phyloP scores from a whole-genome alignment of 2,888 invertebrate species.

The Melanargia galathea region DNA sequence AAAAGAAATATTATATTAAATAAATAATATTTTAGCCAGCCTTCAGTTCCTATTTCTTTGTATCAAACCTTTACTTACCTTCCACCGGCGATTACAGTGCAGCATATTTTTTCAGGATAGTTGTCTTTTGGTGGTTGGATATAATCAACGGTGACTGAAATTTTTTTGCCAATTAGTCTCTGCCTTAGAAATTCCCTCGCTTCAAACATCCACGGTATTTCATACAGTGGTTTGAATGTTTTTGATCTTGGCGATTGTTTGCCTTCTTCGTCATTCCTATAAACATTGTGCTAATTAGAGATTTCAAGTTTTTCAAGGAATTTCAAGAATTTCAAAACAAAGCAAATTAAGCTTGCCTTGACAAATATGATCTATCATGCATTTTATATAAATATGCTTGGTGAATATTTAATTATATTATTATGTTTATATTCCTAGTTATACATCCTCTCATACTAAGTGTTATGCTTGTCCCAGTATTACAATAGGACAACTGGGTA shows the following conservation, averaged over 20 bases:
- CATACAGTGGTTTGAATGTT: conserved; percentile 94
- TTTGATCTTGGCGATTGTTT: conserved; percentile 87
- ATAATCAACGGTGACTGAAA: conserved; percentile 96
- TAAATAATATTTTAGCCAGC: not conserved
- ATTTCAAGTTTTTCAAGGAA: no score
- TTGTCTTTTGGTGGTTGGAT: conserved; percentile 96
- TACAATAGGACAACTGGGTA: no score
- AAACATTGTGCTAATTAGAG: conserved; percentile 23
- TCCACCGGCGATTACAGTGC: conserved; percentile 88
- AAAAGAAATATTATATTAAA: conserved; percentile 40
- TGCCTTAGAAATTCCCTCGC: conserved; percentile 98
- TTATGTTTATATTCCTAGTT: no score
- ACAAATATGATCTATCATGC: no score
- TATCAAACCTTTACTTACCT: conserved; percentile 53
- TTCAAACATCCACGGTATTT: conserved; percentile 99
- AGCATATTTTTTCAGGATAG: conserved; percentile 97
- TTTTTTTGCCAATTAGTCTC: conserved; percentile 96
- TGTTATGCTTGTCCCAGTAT: no score
- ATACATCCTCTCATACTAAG: no score
- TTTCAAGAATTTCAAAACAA: no score
- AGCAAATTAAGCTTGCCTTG: no score
- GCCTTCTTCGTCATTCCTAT: conserved; percentile 84
- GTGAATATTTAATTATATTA: no score
- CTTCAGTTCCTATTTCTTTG: not conserved
- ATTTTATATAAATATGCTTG: no score